Base-by-base conservation (phyloP, 1,140 invertebrate species). In the Diorhabda sublineata region DNA sequence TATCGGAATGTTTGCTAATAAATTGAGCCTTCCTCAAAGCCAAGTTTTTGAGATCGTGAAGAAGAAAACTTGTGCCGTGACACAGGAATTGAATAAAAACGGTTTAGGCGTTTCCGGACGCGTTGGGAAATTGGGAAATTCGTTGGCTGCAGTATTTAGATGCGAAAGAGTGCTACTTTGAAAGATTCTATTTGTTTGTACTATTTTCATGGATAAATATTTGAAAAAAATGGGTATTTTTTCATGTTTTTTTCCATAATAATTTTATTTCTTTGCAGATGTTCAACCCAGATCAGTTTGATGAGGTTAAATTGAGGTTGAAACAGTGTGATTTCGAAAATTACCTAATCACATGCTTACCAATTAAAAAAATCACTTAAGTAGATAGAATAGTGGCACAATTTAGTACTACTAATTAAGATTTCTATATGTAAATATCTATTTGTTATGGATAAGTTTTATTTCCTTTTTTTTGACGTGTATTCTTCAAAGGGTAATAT, bases 231-330 rank as follows among this genome's bases (percentile, higher is more conserved):
- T 26, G 26, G 26, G 26, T 26, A 26, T 26, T 26, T 26, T 26
- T 26, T n/a, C 2, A 52, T 52, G 4, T 52, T 52, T 52, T 11
- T 52, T 52, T 52, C 26, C 26, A 26, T 52, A 52, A 52, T 52
- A 8, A 11, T 42, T 3, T 59, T 59, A 57, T 5, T 57, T 65
- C 42, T 64, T 78, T 82, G 7, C 80, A 89, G 88, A 84, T 80
- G 84, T 89, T 42, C 88, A 89, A 75, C 87, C 88, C 72, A 85
- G 88, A 76, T 89, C 87, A 47, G 82, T 87, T 69, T 80, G 45
- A 78, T 80, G 43, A 82, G 79, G 69, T 81, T 81, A 56, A 82
- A 84, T 62, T 52, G 47, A 52, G 47, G 47, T 8, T 6, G n/a
- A 52, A 52, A 3, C n/a, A 52, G 47, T 52, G 47, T 52, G 47